A percentile compares a stretch with the other conserved stretches of the same genome.
phyloP scores from a whole-genome alignment of 2,797 vertebrate genomes.

The Dipus sagitta region DNA sequence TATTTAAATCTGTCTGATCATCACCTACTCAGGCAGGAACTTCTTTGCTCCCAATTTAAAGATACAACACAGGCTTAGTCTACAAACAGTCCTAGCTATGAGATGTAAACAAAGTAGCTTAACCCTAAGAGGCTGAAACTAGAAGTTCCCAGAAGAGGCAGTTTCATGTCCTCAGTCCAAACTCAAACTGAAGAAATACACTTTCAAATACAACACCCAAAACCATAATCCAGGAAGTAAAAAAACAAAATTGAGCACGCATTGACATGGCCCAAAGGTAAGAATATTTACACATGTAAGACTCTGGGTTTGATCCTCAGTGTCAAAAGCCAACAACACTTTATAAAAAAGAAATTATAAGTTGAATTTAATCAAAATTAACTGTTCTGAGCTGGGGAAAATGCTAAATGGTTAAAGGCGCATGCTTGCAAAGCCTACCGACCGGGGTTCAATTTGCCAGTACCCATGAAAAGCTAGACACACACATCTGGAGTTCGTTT shows the following conservation, averaged over 20 bases:
- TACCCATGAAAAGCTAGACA: too few relatives aligned
- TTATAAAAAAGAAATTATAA: too few relatives aligned
- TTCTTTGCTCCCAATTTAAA: slow-evolving; percentile 22
- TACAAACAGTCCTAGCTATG: not conserved
- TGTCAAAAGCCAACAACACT: too few relatives aligned
- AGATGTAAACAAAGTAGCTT: not conserved
- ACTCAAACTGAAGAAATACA: slow-evolving; percentile 24
- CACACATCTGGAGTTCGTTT: too few relatives aligned
- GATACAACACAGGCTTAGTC: not conserved
- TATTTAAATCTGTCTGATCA: not conserved
- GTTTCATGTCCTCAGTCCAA: slow-evolving; percentile 5
- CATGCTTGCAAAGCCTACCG: too few relatives aligned
- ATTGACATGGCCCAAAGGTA: too few relatives aligned
- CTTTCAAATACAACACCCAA: slow-evolving; percentile 33
- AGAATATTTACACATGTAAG: too few relatives aligned
- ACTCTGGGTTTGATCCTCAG: too few relatives aligned
- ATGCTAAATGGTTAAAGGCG: too few relatives aligned
- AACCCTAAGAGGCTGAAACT: slow-evolving; percentile 39
- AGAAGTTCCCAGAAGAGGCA: not conserved
- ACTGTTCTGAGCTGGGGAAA: not conserved
- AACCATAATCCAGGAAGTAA: slow-evolving; percentile 24
- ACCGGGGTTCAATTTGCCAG: too few relatives aligned
- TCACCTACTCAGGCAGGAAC: not conserved
- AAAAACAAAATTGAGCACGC: not conserved
- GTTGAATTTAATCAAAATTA: slow-evolving; percentile 34